Conservation (phyloP, 92 coral and sea anemone species). For the Umimayanthus chanpuru region DNA sequence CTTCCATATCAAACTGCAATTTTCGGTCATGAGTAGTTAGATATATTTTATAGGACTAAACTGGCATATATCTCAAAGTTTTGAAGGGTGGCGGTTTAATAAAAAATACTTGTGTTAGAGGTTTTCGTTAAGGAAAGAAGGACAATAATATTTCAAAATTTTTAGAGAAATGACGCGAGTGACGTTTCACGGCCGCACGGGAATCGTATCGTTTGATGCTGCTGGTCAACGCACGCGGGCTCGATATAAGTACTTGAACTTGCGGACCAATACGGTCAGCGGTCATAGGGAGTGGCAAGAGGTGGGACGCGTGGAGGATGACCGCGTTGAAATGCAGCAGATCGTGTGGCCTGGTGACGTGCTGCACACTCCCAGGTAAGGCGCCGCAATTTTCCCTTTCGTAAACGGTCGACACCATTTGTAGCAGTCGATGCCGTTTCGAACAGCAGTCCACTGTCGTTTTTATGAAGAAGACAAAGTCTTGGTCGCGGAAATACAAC, state of each 20-base stretch:
- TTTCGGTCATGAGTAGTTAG: too few species aligned
- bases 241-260: slow-evolving; percentile 59
- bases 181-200: slow-evolving; percentile 45
- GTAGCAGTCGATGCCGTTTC: too few species aligned
- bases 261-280: slow-evolving; percentile 26
- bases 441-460: too few species aligned
- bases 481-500: too few species aligned
- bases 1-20: too few species aligned
- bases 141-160: neutral
- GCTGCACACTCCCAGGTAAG: slow-evolving; percentile 64
- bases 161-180: slow-evolving; percentile 37
- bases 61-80: too few species aligned
- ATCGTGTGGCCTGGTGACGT: slow-evolving; percentile 77
- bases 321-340: slow-evolving; percentile 57
- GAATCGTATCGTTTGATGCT: slow-evolving; percentile 56
- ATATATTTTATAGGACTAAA: too few species aligned
- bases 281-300: slow-evolving; percentile 50
- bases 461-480: too few species aligned
- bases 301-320: slow-evolving; percentile 61
- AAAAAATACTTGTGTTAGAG: too few species aligned
- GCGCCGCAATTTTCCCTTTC: neutral
- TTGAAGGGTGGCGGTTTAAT: too few species aligned
- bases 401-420: too few species aligned
- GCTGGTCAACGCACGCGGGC: slow-evolving; percentile 61
- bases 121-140: neutral